Base-by-base conservation (phyloP, 1,140 invertebrate genomes). In the Cryptotermes secundus region DNA sequence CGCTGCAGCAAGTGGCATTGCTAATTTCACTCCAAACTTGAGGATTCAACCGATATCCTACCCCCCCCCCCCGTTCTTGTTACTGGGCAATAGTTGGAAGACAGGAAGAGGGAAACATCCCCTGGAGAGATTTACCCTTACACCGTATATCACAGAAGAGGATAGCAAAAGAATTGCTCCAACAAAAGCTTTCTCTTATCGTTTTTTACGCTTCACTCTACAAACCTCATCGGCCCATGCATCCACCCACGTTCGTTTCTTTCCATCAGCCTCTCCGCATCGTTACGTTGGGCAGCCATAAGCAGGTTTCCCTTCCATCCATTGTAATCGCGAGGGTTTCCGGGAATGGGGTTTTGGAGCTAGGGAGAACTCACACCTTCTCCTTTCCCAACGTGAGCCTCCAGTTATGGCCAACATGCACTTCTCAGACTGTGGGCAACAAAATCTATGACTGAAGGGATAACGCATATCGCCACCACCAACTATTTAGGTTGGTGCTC, bases 131-230 rank as follows among this genome's bases (percentile, higher is more conserved):
- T 72, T 59, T 59, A 59, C 53, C 53, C 53, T 59, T 59, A 72
- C n/a, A 72, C 59, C 26, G 59, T 31, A 72, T 72, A 31, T 72
- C 26, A 72, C 9, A 31, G 59, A 72, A 72, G 59, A 72, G 26
- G n/a, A 26, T 72, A n/a, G 59, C 59, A 72, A 72, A 72, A 26
- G 59, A 72, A 72, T 72, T 72, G 59, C 59, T 72, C 26, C n/a
- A 72, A 31, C 59, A 31, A 72, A 72, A 72, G 26, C 59, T n/a
- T 72, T 12, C 53, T 59, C 53, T 59, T 59, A 24, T 42, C 38
- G 9, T 59, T 72, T 72, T 72, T 72, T 72, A n/a, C 59, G 59
- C 59, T 72, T 72, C 59, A 9, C 59, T 14, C 1, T 72, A 72
- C 26, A n/a, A 31, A 72, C 26, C 1, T n/a, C n/a, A 72, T 72